These are phyloP conservation scores for Campodea augens DNA, from an alignment of 1,140 invertebrate genomes.

Conservation along the genomic window DNA sequence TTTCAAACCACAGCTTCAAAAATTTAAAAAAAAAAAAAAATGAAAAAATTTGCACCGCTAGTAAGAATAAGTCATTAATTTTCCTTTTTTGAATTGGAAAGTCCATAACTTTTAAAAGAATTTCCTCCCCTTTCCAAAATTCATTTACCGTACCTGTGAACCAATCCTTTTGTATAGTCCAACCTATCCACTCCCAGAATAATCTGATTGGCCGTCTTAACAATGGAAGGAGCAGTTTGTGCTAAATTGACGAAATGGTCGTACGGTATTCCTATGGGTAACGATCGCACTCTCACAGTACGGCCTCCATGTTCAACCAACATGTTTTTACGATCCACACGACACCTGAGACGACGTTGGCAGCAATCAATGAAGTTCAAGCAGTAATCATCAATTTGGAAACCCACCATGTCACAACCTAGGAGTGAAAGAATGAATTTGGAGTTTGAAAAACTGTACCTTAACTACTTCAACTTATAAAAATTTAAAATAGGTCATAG, in stretches of 20 bases:
- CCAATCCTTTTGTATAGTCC: conserved; percentile 29
- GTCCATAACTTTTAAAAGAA: too few species aligned
- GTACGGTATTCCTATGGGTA: conserved; percentile 25
- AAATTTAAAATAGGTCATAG: background rate
- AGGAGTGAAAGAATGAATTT: conserved; percentile 1
- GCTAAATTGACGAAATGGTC: conserved; percentile 22
- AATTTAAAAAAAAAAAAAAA: too few species aligned
- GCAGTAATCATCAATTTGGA: conserved; percentile 27
- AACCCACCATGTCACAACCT: conserved; percentile 27
- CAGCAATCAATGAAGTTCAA: conserved; percentile 27
- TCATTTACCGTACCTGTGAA: too few species aligned
- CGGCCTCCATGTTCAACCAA: conserved; percentile 23
- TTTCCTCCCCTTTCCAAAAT: too few species aligned
- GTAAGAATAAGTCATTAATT: too few species aligned
- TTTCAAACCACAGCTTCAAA: too few species aligned
- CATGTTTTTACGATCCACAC: conserved; percentile 22
- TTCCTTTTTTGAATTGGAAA: too few species aligned
- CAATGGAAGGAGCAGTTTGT: conserved; percentile 19
- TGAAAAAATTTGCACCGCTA: too few species aligned
- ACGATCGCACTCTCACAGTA: conserved; percentile 21
- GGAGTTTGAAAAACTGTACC: background rate
- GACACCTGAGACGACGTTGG: conserved; percentile 22
- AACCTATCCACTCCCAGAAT: conserved; percentile 27
- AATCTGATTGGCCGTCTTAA: conserved; percentile 19
- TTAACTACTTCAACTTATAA: too few species aligned